Percentiles rank a stretch among this genome's conserved stretches.
Conservation (phyloP, 2,797 vertebrate species). For the Gymnoscopelus braueri region DNA sequence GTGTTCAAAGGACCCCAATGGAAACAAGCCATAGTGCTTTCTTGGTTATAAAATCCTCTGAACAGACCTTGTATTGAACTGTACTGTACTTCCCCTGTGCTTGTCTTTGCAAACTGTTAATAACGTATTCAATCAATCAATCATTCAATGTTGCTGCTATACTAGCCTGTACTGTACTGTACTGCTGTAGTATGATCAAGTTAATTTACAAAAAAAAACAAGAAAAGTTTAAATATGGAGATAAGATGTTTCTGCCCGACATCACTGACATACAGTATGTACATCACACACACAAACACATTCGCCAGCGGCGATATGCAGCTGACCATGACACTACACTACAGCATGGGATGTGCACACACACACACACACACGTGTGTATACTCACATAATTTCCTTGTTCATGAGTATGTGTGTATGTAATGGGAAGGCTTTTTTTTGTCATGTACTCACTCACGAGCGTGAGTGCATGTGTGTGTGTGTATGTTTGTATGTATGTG, state of each 20-base stretch:
- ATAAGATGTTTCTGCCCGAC: neutral
- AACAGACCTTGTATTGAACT: no score
- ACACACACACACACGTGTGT: neutral
- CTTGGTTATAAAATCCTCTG: no score
- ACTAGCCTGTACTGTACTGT: no score
- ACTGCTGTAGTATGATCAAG: no score
- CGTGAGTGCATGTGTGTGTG: neutral
- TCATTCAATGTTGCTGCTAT: no score
- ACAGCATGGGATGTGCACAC: slow-evolving; percentile 26
- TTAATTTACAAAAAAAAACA: neutral
- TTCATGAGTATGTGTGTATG: slow-evolving; percentile 17
- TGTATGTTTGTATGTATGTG: neutral
- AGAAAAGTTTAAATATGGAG: no score
- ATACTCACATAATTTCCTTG: slow-evolving; percentile 29
- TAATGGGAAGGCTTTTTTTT: slow-evolving; percentile 13
- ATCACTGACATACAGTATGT: neutral
- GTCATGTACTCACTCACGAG: neutral
- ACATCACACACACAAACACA: slow-evolving; percentile 2
- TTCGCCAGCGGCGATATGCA: slow-evolving; percentile 7
- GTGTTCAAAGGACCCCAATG: no score
- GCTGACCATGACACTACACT: slow-evolving; percentile 23
- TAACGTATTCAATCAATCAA: no score
- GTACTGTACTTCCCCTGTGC: no score
- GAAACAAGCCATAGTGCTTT: no score
- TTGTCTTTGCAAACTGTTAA: no score